These are phyloP conservation scores for Siniperca chuatsi DNA, from an alignment of 2,113 vertebrate genomes.

Conservation along the genomic window DNA sequence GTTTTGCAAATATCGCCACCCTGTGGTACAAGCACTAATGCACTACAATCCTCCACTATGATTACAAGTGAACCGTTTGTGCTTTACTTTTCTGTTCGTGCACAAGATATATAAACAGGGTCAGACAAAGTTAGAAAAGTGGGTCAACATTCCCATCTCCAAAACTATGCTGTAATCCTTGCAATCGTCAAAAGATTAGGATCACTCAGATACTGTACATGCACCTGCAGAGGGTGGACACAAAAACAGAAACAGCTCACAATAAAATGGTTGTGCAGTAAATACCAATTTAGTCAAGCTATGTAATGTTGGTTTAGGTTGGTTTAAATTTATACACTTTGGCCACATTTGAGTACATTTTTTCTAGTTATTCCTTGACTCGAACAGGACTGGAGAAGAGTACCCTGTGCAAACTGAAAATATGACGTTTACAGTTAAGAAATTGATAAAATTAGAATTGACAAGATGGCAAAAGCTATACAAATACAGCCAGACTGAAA, in stretches of 20 bases:
- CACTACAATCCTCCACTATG: neutral
- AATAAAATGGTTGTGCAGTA: neutral
- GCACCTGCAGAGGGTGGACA: neutral
- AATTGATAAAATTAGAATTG: neutral
- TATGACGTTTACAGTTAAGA: neutral
- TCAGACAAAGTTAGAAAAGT: neutral
- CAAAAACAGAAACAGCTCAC: neutral
- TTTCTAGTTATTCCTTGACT: neutral
- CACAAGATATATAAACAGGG: neutral
- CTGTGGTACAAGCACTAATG: constrained; percentile 30
- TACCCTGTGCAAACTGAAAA: neutral
- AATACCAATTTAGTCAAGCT: neutral
- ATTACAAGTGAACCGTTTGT: neutral
- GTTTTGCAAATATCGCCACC: constrained; percentile 58
- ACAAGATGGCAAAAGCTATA: neutral
- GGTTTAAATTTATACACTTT: neutral
- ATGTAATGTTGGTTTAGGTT: neutral
- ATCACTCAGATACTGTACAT: neutral
- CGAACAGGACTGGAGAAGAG: neutral
- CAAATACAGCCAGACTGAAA: neutral
- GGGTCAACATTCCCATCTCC: neutral
- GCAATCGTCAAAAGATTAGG: neutral
- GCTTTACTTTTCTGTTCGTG: neutral
- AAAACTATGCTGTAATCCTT: neutral
- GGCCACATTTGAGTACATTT: too few relatives aligned